These are phyloP conservation scores for Margarornis squamiger DNA, from an alignment of 2,797 vertebrate genomes.

Conservation along the genomic window DNA sequence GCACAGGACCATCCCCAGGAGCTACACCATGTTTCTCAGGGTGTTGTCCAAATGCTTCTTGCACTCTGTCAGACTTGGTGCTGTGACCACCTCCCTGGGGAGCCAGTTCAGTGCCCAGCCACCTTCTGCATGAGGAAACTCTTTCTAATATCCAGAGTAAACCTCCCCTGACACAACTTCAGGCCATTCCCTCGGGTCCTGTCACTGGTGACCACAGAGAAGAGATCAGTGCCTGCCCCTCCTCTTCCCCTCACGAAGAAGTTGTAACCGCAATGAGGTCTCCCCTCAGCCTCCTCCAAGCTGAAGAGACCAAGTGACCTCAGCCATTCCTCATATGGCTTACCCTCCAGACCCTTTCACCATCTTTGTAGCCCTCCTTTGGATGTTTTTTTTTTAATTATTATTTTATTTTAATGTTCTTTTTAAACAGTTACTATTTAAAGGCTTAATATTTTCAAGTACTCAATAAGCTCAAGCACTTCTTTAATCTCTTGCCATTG, in stretches of 20 bases:
- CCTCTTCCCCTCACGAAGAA: background rate
- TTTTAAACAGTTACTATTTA: background rate
- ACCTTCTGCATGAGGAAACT: background rate
- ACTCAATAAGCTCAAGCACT: background rate
- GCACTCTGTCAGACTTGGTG: background rate
- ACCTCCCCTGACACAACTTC: background rate
- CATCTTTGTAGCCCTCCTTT: background rate
- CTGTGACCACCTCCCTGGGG: background rate
- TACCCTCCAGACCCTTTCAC: background rate
- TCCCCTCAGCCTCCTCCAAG: background rate
- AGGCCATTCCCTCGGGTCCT: accelerated
- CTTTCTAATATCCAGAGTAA: background rate
- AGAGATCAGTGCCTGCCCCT: background rate
- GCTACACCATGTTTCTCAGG: background rate
- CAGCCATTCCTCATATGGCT: background rate
- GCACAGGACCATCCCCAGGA: background rate
- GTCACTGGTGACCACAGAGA: background rate
- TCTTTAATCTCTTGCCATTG: background rate
- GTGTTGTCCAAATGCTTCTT: background rate
- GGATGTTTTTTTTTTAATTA: background rate
- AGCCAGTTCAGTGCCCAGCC: background rate
- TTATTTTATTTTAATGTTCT: background rate
- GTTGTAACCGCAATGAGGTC: background rate
- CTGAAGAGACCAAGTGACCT: background rate
- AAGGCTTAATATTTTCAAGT: background rate